phyloP scores from a whole-genome alignment of 2,113 vertebrate genomes.

The Pelmatolapia mariae region DNA sequence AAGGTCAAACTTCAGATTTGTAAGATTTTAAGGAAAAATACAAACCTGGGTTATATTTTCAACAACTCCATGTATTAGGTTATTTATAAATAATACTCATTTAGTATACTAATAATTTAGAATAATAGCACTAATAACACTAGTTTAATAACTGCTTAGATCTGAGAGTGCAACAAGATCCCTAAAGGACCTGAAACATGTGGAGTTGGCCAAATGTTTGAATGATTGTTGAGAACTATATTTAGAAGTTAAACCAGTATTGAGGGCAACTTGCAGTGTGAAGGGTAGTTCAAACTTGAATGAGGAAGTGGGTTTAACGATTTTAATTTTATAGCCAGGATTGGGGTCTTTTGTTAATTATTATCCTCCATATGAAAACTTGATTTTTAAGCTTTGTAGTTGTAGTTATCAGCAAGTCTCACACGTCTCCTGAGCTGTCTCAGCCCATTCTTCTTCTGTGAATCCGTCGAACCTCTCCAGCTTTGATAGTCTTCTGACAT shows the following conservation, averaged over 20 bases:
- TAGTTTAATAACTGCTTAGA: neutral
- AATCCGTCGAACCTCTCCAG: neutral
- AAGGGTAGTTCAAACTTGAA: neutral
- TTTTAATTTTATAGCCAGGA: neutral
- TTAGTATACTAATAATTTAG: neutral
- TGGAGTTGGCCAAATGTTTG: neutral
- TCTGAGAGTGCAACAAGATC: neutral
- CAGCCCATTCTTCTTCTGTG: fast-evolving
- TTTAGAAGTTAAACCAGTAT: neutral
- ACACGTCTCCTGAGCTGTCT: neutral
- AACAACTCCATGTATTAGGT: neutral
- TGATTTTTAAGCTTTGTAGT: neutral
- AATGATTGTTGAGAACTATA: neutral
- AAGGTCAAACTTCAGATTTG: neutral
- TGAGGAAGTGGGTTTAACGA: neutral
- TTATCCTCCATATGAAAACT: neutral
- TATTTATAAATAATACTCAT: neutral
- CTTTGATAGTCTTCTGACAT: neutral
- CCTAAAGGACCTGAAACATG: neutral
- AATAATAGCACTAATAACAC: neutral
- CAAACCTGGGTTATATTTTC: neutral
- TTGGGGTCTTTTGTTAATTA: neutral
- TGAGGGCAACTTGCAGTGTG: neutral
- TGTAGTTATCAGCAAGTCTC: neutral
- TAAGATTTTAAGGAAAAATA: neutral